These are phyloP conservation scores for Endomychus coccineus DNA, from an alignment of 2,888 invertebrate species.

Conservation along the genomic window DNA sequence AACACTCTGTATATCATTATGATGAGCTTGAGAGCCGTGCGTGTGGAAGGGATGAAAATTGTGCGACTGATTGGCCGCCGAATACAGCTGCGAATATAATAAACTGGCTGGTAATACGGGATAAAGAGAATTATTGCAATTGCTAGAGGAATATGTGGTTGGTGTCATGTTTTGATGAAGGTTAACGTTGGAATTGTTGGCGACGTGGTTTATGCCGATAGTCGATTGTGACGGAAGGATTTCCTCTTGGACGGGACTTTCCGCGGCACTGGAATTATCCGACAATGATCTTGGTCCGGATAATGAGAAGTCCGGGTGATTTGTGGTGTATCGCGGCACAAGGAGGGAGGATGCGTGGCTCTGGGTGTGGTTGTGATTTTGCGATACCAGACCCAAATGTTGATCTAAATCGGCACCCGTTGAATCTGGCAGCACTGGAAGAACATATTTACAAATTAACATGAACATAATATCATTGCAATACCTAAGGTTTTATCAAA, in stretches of 20 bases:
- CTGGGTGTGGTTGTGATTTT: slow-evolving; percentile 44
- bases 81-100: slow-evolving; percentile 76
- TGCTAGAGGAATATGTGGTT: slow-evolving; percentile 48
- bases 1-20: slow-evolving; percentile 65
- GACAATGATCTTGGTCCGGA: slow-evolving; percentile 67
- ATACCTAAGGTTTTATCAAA: too few species aligned
- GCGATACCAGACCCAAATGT: slow-evolving; percentile 57
- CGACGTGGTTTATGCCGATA: slow-evolving; percentile 50
- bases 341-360: slow-evolving; percentile 48
- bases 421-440: slow-evolving; percentile 68
- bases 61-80: slow-evolving; percentile 68
- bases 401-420: slow-evolving; percentile 68
- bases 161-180: slow-evolving; percentile 45
- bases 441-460: too few species aligned
- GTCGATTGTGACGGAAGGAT: slow-evolving; percentile 58
- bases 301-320: slow-evolving; percentile 58
- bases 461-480: too few species aligned
- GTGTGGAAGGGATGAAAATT: slow-evolving; percentile 64
- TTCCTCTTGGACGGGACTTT: slow-evolving; percentile 77
- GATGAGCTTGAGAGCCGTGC: slow-evolving; percentile 48
- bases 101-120: slow-evolving; percentile 75
- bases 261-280: slow-evolving; percentile 75
- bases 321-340: slow-evolving; percentile 60
- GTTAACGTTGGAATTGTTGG: slow-evolving; percentile 53
- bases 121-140: slow-evolving; percentile 66